Evolutionary conservation across 64 coral and sea anemone genomes (phyloP).

Genomic region (Dendrophyllia cribrosa): DNA sequence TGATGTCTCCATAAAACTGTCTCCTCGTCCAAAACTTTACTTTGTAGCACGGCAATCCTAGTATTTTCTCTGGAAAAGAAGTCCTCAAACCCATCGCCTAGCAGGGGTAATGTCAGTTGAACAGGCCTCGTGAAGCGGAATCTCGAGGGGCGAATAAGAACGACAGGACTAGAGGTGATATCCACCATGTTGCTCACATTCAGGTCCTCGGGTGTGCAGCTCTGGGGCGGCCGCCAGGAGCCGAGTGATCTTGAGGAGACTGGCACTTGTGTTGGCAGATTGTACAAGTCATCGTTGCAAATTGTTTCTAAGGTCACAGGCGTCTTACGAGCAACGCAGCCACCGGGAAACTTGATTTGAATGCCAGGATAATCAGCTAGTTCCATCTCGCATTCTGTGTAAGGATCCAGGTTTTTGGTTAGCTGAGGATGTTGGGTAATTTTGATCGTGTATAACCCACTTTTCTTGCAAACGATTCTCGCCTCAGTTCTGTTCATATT

Average conservation of each 20-base stretch:
- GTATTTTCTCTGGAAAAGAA: slow-evolving; percentile 76
- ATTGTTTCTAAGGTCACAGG: slow-evolving; percentile 76
- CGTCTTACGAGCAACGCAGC: slow-evolving; percentile 34
- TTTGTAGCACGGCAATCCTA: slow-evolving; percentile 65
- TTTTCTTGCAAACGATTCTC: slow-evolving; percentile 65
- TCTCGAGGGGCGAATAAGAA: slow-evolving; percentile 72
- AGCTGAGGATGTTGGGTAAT: slow-evolving; percentile 80
- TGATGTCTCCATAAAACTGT: slow-evolving; percentile 81
- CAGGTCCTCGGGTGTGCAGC: slow-evolving; percentile 1
- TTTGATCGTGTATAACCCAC: slow-evolving; percentile 77
- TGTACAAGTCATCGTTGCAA: slow-evolving; percentile 79
- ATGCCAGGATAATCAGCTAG: slow-evolving; percentile 58
- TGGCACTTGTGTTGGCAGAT: slow-evolving; percentile 49
- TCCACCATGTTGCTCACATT: slow-evolving; percentile 51
- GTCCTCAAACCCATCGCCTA: slow-evolving; percentile 56
- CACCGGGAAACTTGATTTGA: slow-evolving; percentile 35
- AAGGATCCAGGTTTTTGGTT: slow-evolving; percentile 43
- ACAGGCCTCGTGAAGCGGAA: slow-evolving; percentile 73
- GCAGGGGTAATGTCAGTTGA: slow-evolving; percentile 67
- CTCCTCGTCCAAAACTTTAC: slow-evolving; percentile 68
- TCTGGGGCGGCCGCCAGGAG: slow-evolving; percentile 15
- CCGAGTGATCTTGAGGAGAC: slow-evolving; percentile 38
- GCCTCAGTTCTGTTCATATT: slow-evolving; percentile 70
- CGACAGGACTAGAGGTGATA: slow-evolving; percentile 78
- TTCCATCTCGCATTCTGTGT: not conserved